Conservation (phyloP, 2,888 invertebrate genomes). For the Pomacea canaliculata region DNA sequence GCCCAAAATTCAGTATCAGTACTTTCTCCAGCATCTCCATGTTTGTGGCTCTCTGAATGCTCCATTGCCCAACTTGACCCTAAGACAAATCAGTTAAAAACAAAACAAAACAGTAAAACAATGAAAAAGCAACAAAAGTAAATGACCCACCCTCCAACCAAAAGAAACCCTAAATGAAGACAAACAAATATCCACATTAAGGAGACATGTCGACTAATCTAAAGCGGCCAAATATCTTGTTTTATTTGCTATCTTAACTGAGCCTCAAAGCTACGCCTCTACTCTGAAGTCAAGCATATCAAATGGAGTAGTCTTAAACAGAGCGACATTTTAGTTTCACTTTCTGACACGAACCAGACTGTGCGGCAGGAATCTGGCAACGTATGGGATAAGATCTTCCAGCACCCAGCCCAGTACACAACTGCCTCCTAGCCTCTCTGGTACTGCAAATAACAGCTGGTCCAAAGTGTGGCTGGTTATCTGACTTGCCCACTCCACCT, state of each 20-base stretch:
- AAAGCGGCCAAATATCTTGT: too few relatives aligned
- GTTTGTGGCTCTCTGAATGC: constrained; percentile 51
- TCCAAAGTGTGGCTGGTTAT: constrained; percentile 42
- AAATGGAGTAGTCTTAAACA: too few relatives aligned
- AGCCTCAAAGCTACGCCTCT: too few relatives aligned
- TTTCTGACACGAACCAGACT: constrained; percentile 44
- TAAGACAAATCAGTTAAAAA: constrained; percentile 19
- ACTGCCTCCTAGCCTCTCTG: constrained; percentile 41
- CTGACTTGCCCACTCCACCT: constrained; percentile 46
- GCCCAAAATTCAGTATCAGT: not conserved
- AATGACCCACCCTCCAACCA: not conserved
- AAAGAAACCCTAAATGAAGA: too few relatives aligned
- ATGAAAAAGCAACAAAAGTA: not conserved
- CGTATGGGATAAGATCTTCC: constrained; percentile 54
- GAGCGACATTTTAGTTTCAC: too few relatives aligned
- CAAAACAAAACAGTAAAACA: not conserved
- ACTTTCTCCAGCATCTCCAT: constrained; percentile 61
- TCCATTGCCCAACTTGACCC: constrained; percentile 51
- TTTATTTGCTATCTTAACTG: too few relatives aligned
- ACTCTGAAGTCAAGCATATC: too few relatives aligned
- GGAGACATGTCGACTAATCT: too few relatives aligned
- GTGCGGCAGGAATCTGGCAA: constrained; percentile 47
- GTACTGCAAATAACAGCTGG: constrained; percentile 48
- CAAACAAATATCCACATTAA: too few relatives aligned
- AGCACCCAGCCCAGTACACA: constrained; percentile 47